Percentiles rank a stretch among this genome's conserved stretches.
Evolutionary conservation across 2,113 vertebrate species (phyloP).

Genomic region (Bothrops jararaca): DNA sequence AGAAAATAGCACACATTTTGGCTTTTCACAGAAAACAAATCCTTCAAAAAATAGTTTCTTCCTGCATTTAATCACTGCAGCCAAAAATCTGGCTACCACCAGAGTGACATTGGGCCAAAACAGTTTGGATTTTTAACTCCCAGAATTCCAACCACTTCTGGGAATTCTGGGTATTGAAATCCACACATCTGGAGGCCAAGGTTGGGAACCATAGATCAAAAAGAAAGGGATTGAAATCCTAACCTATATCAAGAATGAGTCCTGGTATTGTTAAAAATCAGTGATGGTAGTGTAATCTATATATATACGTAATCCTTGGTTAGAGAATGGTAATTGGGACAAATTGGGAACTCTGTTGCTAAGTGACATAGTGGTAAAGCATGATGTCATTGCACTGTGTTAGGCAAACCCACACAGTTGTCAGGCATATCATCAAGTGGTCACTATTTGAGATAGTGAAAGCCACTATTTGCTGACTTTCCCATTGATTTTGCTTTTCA

Average conservation of each 20-base stretch:
- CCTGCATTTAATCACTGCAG: background rate
- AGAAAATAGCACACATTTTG: background rate
- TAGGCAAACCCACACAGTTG: background rate
- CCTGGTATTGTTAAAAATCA: background rate
- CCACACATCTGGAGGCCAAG: background rate
- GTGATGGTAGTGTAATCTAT: background rate
- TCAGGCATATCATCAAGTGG: background rate
- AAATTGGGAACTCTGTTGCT: background rate
- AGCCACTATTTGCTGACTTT: background rate
- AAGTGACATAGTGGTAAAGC: background rate
- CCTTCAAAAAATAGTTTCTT: background rate
- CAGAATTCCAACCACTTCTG: background rate
- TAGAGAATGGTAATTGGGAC: background rate
- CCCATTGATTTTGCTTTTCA: background rate
- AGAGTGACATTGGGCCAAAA: background rate
- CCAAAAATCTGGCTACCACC: background rate
- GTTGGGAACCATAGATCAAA: background rate
- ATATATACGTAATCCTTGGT: background rate
- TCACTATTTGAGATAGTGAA: background rate
- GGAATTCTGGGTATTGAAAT: background rate
- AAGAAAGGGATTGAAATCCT: background rate
- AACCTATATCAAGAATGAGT: background rate
- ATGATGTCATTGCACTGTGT: background rate
- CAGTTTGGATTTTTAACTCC: background rate
- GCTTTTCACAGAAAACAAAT: background rate